These are phyloP conservation scores for Lydus trimaculatus DNA, from an alignment of 2,888 invertebrate species.

Conservation along the genomic window DNA sequence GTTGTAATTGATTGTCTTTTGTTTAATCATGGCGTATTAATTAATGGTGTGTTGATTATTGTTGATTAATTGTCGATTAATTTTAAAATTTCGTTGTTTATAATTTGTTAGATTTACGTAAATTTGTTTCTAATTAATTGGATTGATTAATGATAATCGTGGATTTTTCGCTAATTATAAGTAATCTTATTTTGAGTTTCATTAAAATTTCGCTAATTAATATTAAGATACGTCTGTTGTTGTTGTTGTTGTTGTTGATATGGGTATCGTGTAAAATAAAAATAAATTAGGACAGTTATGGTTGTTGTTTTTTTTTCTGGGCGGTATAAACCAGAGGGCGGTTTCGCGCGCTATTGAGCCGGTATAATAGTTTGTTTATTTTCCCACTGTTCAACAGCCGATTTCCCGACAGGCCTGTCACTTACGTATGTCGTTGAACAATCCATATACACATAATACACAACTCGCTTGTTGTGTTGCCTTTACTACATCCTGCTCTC, in stretches of 20 bases:
- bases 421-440: slow-evolving; percentile 52
- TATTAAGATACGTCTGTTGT: too few species aligned
- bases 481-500: slow-evolving; percentile 49
- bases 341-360: slow-evolving; percentile 56
- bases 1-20: not conserved
- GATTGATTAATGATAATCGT: not conserved
- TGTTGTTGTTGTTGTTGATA: too few species aligned
- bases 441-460: slow-evolving; percentile 47
- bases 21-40: not conserved
- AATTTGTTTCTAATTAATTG: not conserved
- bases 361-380: slow-evolving; percentile 61
- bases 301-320: slow-evolving; percentile 26
- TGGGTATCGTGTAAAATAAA: too few species aligned
- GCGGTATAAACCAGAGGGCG: slow-evolving; percentile 53
- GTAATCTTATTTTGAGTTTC: too few species aligned
- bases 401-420: slow-evolving; percentile 59
- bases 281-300: too few species aligned
- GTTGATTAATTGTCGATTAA: too few species aligned
- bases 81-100: not conserved
- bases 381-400: slow-evolving; percentile 58
- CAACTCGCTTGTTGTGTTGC: not conserved
- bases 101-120: too few species aligned
- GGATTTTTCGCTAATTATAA: too few species aligned
- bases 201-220: too few species aligned
- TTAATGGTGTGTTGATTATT: not conserved